Conservation (phyloP, 2,888 invertebrate species). For the Tridacna crocea region DNA sequence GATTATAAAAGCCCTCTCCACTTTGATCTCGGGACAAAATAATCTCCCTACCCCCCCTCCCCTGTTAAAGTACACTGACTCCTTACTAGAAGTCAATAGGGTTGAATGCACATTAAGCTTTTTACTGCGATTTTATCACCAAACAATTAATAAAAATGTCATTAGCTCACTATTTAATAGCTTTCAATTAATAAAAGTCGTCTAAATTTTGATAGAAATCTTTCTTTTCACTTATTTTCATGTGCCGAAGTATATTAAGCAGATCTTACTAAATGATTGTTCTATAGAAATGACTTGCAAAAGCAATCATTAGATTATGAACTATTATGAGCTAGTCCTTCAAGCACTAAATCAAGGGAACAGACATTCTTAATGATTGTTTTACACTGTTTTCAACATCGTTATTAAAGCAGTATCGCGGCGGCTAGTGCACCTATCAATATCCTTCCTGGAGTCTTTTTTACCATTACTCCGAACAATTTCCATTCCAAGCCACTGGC, state of each 20-base stretch:
- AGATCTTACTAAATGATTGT: background rate
- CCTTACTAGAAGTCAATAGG: background rate
- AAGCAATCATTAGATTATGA: background rate
- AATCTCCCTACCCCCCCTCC: background rate
- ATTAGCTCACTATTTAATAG: slow-evolving; percentile 40
- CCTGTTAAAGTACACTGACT: slow-evolving; percentile 1
- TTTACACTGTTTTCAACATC: too few species aligned
- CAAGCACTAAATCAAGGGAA: too few species aligned
- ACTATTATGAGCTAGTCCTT: too few species aligned
- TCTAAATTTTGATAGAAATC: slow-evolving; percentile 21
- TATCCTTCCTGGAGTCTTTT: too few species aligned
- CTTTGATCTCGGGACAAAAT: slow-evolving; percentile 11
- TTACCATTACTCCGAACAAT: too few species aligned
- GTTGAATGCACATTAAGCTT: slow-evolving; percentile 17
- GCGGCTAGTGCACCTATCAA: too few species aligned
- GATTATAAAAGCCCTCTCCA: background rate
- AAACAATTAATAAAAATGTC: slow-evolving; percentile 37
- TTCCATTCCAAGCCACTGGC: too few species aligned
- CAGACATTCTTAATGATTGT: too few species aligned
- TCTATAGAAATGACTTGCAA: background rate
- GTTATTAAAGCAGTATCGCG: too few species aligned
- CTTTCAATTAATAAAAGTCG: slow-evolving; percentile 51
- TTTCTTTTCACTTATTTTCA: slow-evolving; percentile 1
- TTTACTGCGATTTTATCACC: slow-evolving; percentile 20
- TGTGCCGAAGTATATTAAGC: background rate